Evolutionary conservation across 2,888 invertebrate genomes (phyloP).

Genomic region (Drosophila trichaetosa): DNA sequence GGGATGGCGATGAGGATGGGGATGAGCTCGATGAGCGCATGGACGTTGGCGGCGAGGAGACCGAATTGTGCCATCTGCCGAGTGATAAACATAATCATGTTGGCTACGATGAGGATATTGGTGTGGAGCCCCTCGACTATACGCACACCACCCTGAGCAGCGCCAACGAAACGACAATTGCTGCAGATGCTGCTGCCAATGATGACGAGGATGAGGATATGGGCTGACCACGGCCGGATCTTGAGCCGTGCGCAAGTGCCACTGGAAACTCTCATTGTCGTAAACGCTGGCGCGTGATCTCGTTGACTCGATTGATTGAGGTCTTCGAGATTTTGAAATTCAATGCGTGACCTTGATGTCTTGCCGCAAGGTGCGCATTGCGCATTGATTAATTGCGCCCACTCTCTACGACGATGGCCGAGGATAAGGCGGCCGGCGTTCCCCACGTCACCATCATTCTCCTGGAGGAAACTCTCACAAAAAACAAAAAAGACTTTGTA

Average conservation of each 20-base stretch:
- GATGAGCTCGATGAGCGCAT: conserved; percentile 44
- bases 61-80: conserved; percentile 39
- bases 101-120: conserved; percentile 66
- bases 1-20: conserved; percentile 59
- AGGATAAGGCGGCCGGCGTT: conserved; percentile 46
- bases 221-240: conserved; percentile 59
- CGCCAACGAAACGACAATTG: conserved; percentile 2
- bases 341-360: conserved; percentile 23
- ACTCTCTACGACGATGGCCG: conserved; percentile 41
- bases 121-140: conserved; percentile 73
- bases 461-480: conserved; percentile 36
- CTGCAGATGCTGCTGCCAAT: neutral
- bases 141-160: conserved; percentile 63
- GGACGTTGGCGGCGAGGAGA: conserved; percentile 28
- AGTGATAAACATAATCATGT: conserved; percentile 45
- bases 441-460: conserved; percentile 19
- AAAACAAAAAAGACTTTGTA: conserved; percentile 69
- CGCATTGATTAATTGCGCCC: conserved; percentile 15
- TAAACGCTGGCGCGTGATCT: conserved; percentile 64
- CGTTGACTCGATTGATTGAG: conserved; percentile 14
- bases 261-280: conserved; percentile 50
- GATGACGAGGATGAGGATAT: conserved; percentile 55
- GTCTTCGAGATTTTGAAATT: conserved; percentile 17
- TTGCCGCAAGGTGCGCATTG: conserved; percentile 6
- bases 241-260: conserved; percentile 30